Evolutionary conservation across 2,888 invertebrate species (phyloP).

Genomic region (Hyppa rectilinea): DNA sequence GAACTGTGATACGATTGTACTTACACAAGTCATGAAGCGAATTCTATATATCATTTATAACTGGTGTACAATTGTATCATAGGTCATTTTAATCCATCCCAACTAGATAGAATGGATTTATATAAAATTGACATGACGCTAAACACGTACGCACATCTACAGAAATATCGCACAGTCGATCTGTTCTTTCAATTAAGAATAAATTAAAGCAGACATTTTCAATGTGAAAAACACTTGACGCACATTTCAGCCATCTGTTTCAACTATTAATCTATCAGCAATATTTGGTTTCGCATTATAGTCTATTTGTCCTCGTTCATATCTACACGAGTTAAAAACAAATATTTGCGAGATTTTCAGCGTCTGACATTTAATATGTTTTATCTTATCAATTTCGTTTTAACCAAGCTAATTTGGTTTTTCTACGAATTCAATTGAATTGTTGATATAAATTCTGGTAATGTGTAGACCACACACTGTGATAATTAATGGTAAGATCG

Average conservation of each 20-base stretch:
- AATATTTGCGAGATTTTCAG: constrained; percentile 55
- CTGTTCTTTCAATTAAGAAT: constrained; percentile 39
- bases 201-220: constrained; percentile 27
- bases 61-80: neutral
- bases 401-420: constrained; percentile 46
- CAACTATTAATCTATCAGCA: constrained; percentile 29
- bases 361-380: constrained; percentile 37
- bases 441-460: constrained; percentile 51
- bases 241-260: constrained; percentile 42
- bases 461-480: constrained; percentile 61
- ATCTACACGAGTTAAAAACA: constrained; percentile 35
- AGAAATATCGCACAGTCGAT: constrained; percentile 11
- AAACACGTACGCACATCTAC: constrained; percentile 32
- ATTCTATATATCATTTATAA: neutral
- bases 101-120: neutral
- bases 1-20: neutral
- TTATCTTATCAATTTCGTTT: constrained; percentile 45
- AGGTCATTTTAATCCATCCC: neutral
- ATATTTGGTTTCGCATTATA: constrained; percentile 57
- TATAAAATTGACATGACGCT: constrained; percentile 23
- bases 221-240: constrained; percentile 49
- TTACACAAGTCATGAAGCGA: neutral
- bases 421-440: constrained; percentile 54
- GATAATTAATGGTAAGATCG: constrained; percentile 53
- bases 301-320: constrained; percentile 52